phyloP scores from a whole-genome alignment of 2,113 vertebrate genomes.

The Recurvirostra avosetta region DNA sequence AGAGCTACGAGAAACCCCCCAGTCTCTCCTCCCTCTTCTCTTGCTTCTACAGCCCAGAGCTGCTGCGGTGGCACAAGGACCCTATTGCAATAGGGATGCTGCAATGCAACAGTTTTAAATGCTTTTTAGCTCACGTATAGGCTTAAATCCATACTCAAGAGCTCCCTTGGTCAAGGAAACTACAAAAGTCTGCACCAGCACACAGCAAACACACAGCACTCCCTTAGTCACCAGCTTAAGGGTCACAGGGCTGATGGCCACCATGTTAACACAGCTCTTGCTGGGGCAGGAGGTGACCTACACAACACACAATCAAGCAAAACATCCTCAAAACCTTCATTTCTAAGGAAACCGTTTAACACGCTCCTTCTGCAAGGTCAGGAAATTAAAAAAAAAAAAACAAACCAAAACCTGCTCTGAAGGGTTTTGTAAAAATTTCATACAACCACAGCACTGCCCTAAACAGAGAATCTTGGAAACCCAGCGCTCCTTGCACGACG shows the following conservation, averaged over 20 bases:
- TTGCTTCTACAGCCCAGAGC: not conserved
- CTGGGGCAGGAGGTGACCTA: not conserved
- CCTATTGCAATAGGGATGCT: rapidly evolving
- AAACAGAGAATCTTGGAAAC: not conserved
- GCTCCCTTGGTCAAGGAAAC: not conserved
- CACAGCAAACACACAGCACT: not conserved
- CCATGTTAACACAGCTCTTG: rapidly evolving
- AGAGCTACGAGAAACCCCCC: not conserved
- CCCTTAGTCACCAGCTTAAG: not conserved
- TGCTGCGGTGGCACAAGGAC: not conserved
- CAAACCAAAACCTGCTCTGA: not conserved
- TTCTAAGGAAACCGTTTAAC: not conserved
- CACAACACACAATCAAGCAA: not conserved
- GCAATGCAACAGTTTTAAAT: not conserved
- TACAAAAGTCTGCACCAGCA: rapidly evolving
- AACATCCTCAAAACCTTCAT: not conserved
- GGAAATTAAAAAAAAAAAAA: not conserved
- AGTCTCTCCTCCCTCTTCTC: not conserved
- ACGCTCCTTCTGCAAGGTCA: not conserved
- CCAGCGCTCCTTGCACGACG: rapidly evolving
- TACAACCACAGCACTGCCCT: rapidly evolving
- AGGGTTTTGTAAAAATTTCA: not conserved
- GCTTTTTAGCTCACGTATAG: rapidly evolving
- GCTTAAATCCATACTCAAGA: not conserved
- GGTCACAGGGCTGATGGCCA: not conserved